Evolutionary conservation across 2,888 invertebrate genomes (phyloP), one percentile per base, ranked within the genome.

Genomic region (Venusia cambrica): DNA sequence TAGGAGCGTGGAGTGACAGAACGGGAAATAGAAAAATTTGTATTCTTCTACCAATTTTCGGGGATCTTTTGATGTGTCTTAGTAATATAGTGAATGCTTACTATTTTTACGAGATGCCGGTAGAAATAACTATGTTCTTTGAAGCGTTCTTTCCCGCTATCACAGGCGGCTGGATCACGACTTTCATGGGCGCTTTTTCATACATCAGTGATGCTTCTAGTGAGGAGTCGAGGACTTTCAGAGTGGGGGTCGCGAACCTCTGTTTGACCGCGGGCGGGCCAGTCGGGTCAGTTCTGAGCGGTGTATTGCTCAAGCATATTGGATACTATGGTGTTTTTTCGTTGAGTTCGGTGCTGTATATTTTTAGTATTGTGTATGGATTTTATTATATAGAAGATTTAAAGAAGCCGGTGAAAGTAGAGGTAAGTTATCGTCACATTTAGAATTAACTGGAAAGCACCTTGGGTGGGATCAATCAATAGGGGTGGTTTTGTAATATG

Each of bases 1-100:
- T 90, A 12, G 91, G 91, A 2, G 89, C 90, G 0, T 91, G 90
- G 90, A 90, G 89, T 37, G 90, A 91, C 47, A 75, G 88, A 24
- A 88, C 88, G 2, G 87, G 89, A 2, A 78, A 87, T 21, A 69
- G 90, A 18, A 90, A 90, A 51, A 84, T 89, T 2, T 90, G 89
- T 35, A 88, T 91, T 41, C 51, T 90, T 1, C 51, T 89, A 1
- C 90, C 90, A 0, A 76, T 90, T 1, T 40, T 85, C 2, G 90
- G 90, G 2, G 89, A 90, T 40, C 50, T 89, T 1, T 38, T 88
- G 0, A 80, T 79, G 50, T 81, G 79, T 38, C 31, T 87, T 1
- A 88, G 88, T 27, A 78, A 88, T 12, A 76, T 89, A 5, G 26
- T 89, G 0, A 89, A 88, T 36, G 84, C 85, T 0, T 89, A 87